Conservation (phyloP, 2,888 invertebrate genomes). For the Odontocolon sp. region DNA sequence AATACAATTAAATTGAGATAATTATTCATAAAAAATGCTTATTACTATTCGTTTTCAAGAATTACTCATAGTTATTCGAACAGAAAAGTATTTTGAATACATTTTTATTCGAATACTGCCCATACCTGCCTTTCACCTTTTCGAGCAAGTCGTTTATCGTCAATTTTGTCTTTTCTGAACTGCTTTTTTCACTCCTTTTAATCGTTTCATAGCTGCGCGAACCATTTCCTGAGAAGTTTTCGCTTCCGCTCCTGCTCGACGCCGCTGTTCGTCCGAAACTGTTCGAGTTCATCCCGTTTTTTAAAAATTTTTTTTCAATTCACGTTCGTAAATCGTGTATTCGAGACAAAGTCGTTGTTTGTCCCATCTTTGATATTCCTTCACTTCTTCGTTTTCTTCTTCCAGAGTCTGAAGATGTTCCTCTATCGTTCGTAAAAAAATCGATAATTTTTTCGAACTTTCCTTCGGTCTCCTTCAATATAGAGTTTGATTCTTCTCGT, state of each 20-base stretch:
- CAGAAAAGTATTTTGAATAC: too few relatives aligned
- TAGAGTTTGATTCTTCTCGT: conserved; percentile 96
- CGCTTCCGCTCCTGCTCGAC: conserved; percentile 81
- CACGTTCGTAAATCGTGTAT: conserved; percentile 98
- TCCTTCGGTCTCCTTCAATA: conserved; percentile 93
- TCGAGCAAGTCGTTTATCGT: too few relatives aligned
- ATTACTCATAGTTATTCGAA: too few relatives aligned
- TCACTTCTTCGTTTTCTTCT: conserved; percentile 99
- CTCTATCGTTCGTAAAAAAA: conserved; percentile 97
- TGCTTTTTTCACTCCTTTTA: conserved; percentile 95
- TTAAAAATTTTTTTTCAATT: conserved; percentile 96
- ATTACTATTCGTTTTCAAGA: too few relatives aligned
- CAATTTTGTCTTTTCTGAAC: conserved; percentile 90
- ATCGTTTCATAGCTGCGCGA: conserved; percentile 85
- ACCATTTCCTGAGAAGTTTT: conserved; percentile 89
- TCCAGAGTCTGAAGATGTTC: conserved; percentile 97
- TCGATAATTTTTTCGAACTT: conserved; percentile 97
- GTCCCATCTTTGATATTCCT: conserved; percentile 99
- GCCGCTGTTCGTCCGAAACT: conserved; percentile 74
- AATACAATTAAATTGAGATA: too few relatives aligned
- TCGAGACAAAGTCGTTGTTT: conserved; percentile 96
- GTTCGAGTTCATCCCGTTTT: conserved; percentile 91
- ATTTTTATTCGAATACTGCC: too few relatives aligned
- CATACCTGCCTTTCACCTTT: too few relatives aligned
- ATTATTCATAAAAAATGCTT: too few relatives aligned